A percentile compares a stretch with the other conserved stretches of the same genome.
These are phyloP conservation scores for Huso huso DNA, from an alignment of 2,797 vertebrate genomes.

Conservation along the genomic window DNA sequence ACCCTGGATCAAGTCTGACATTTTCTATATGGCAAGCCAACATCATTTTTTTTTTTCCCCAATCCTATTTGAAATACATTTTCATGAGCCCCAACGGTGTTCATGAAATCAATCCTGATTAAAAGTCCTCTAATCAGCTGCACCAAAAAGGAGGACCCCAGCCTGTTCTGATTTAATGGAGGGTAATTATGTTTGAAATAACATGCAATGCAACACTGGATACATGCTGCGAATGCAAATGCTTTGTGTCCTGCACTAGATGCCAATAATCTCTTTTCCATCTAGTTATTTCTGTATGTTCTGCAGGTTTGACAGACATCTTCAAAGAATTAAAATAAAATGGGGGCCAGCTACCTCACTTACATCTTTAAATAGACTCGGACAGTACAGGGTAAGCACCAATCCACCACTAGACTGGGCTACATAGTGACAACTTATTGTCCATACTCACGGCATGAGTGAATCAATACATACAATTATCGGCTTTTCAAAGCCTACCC, in stretches of 20 bases:
- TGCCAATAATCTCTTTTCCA: neutral
- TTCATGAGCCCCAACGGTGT: neutral
- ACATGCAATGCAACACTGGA: slow-evolving; percentile 13
- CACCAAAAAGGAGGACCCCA: slow-evolving; percentile 15
- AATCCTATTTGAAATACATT: slow-evolving; percentile 3
- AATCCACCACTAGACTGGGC: no score
- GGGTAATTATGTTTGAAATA: slow-evolving; percentile 19
- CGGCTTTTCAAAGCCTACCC: no score
- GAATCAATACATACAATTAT: no score
- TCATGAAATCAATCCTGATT: slow-evolving; percentile 10
- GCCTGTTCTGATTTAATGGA: slow-evolving; percentile 14
- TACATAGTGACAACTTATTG: no score
- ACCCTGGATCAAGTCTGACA: neutral
- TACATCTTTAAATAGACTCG: neutral
- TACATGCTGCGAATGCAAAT: slow-evolving; percentile 15
- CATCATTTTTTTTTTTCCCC: neutral
- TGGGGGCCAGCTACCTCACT: neutral
- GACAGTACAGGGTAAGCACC: neutral
- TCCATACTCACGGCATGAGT: no score
- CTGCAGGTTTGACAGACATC: neutral
- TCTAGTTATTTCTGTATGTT: neutral
- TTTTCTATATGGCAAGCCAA: neutral
- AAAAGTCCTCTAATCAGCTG: slow-evolving; percentile 11
- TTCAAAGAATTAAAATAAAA: neutral
- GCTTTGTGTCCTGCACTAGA: slow-evolving; percentile 4